A percentile compares a stretch with the other conserved stretches of the same genome.
These are phyloP conservation scores for Clarias pachynema DNA, from an alignment of 2,797 vertebrate genomes.

Conservation along the genomic window DNA sequence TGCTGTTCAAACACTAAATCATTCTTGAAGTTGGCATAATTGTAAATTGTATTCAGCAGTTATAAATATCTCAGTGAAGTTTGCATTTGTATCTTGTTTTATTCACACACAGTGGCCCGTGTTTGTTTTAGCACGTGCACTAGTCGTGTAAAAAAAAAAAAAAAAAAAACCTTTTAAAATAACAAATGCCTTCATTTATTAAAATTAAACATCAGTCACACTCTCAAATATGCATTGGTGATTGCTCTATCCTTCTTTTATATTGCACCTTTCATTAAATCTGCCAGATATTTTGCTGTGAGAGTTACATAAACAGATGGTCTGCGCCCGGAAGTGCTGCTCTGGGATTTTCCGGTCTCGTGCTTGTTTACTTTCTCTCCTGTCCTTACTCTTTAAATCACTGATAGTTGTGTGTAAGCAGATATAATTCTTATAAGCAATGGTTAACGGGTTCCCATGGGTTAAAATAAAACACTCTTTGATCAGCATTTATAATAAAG, in stretches of 20 bases:
- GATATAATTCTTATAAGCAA: not conserved
- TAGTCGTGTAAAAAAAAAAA: not conserved
- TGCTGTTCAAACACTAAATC: too few relatives aligned
- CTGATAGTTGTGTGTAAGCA: not conserved
- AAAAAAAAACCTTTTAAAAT: not conserved
- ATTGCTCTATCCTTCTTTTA: not conserved
- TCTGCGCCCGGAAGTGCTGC: not conserved
- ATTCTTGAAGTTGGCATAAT: not conserved
- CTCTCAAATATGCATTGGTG: not conserved
- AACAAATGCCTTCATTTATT: too few relatives aligned
- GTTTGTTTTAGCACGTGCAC: not conserved
- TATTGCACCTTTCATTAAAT: not conserved
- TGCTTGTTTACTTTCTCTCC: not conserved
- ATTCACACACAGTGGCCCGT: too few relatives aligned
- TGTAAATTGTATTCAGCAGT: too few relatives aligned
- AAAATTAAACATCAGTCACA: not conserved
- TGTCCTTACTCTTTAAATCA: not conserved
- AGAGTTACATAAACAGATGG: not conserved
- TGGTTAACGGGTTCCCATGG: not conserved
- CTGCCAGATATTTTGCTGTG: not conserved
- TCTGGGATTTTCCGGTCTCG: constrained; percentile 2
- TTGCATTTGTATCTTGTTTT: not conserved
- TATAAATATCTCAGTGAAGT: not conserved
- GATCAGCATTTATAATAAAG: not conserved
- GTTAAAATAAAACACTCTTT: not conserved